phyloP scores from a whole-genome alignment of 1,140 invertebrate genomes.

The Heterodera carotae region DNA sequence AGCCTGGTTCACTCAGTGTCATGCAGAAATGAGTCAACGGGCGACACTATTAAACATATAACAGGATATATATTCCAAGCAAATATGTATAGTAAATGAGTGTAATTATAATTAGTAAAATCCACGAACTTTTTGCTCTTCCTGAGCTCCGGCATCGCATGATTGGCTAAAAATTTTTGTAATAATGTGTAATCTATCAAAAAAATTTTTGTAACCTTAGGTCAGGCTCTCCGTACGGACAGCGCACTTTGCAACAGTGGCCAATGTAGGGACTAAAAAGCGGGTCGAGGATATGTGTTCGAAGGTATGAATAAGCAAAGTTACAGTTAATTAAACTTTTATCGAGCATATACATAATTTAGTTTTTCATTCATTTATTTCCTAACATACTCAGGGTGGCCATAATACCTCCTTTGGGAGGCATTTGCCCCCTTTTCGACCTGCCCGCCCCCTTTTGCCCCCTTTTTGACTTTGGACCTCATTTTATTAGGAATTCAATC shows the following conservation, averaged over 20 bases:
- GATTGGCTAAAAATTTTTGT: constrained; percentile 62
- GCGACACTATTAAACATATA: constrained; percentile 43
- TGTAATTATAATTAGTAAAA: neutral
- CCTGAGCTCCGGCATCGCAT: constrained; percentile 59
- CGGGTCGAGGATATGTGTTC: too few species aligned
- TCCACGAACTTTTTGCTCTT: constrained; percentile 55
- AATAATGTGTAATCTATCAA: neutral
- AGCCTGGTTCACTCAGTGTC: constrained; percentile 62
- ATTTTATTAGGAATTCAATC: too few species aligned
- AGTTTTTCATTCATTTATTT: too few species aligned
- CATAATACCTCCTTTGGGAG: too few species aligned
- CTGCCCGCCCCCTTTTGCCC: too few species aligned
- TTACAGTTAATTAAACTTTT: too few species aligned
- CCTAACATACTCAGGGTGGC: too few species aligned
- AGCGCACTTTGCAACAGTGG: constrained; percentile 60
- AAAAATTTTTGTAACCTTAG: constrained; percentile 48
- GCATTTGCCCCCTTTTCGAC: too few species aligned
- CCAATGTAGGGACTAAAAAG: constrained; percentile 63
- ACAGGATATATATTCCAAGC: neutral
- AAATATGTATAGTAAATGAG: neutral
- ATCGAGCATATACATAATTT: too few species aligned
- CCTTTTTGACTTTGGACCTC: too few species aligned
- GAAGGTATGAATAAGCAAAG: too few species aligned
- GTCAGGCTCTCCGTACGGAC: constrained; percentile 65
- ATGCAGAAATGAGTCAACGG: constrained; percentile 64